Percentiles rank a stretch among this genome's conserved stretches.
phyloP scores from a whole-genome alignment of 2,888 invertebrate genomes.

The Plagodis dolabraria region DNA sequence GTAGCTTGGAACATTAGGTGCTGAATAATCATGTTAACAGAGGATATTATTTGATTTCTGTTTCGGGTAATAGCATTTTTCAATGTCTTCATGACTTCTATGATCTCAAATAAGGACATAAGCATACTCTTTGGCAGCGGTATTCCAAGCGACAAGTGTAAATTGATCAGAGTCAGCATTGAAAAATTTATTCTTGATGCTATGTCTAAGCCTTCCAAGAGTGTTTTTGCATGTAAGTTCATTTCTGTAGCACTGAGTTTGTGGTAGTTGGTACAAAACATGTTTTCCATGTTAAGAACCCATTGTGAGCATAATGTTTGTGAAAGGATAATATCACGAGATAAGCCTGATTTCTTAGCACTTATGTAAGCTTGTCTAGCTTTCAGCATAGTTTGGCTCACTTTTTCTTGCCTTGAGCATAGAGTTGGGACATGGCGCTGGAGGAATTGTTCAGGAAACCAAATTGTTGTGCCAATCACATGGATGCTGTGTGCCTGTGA shows the following conservation, averaged over 20 bases:
- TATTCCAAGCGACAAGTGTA: slow-evolving; percentile 88
- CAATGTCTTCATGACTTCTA: slow-evolving; percentile 92
- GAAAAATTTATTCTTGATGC: slow-evolving; percentile 87
- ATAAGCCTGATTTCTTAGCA: slow-evolving; percentile 83
- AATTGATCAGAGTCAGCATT: slow-evolving; percentile 84
- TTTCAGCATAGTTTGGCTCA: slow-evolving; percentile 72
- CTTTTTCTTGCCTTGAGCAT: slow-evolving; percentile 78
- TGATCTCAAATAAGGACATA: slow-evolving; percentile 90
- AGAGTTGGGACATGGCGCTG: slow-evolving; percentile 85
- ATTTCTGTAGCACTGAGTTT: slow-evolving; percentile 76
- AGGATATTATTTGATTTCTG: slow-evolving; percentile 88
- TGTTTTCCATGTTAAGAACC: slow-evolving; percentile 68
- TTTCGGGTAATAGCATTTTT: slow-evolving; percentile 89
- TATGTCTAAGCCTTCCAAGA: slow-evolving; percentile 87
- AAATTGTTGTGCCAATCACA: slow-evolving; percentile 91
- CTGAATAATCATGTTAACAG: slow-evolving; percentile 91
- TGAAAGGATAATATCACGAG: slow-evolving; percentile 85
- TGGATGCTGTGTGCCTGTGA: slow-evolving; percentile 90
- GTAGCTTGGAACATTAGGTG: slow-evolving; percentile 91
- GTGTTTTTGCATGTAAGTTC: slow-evolving; percentile 69
- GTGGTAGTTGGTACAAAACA: slow-evolving; percentile 63
- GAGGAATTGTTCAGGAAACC: slow-evolving; percentile 94
- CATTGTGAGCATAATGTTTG: slow-evolving; percentile 66
- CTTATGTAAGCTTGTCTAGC: slow-evolving; percentile 84
- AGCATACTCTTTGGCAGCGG: slow-evolving; percentile 92